Evolutionary conservation across 2,113 vertebrate genomes (phyloP).

Genomic region (Pterocles orientalis): DNA sequence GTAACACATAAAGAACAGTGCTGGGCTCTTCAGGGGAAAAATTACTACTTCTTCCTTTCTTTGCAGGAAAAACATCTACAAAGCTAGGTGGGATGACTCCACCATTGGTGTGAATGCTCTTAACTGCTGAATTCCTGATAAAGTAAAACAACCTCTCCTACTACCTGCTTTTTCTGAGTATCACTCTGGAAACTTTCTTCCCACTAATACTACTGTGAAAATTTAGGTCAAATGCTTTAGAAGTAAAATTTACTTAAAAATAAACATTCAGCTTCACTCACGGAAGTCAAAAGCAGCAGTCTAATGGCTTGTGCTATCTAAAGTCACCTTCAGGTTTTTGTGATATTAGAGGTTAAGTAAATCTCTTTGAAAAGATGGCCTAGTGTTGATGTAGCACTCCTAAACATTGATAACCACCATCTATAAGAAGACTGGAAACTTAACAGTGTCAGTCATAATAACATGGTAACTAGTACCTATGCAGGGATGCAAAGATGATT

Average conservation of each 20-base stretch:
- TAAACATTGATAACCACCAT: not conserved
- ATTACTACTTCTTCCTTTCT: not conserved
- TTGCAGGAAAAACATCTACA: not conserved
- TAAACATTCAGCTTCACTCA: not conserved
- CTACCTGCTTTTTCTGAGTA: not conserved
- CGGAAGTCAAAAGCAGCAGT: not conserved
- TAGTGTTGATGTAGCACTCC: not conserved
- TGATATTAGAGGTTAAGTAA: not conserved
- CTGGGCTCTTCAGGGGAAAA: not conserved
- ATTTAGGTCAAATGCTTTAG: not conserved
- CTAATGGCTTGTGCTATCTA: not conserved
- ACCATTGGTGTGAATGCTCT: not conserved
- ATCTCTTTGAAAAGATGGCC: not conserved
- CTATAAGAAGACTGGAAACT: not conserved
- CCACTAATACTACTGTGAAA: not conserved
- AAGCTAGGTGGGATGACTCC: not conserved
- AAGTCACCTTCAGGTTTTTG: not conserved
- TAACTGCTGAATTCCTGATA: not conserved
- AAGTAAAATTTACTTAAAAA: not conserved
- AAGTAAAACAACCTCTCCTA: not conserved
- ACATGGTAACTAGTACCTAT: not conserved
- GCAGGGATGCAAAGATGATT: not conserved
- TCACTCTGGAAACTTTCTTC: not conserved
- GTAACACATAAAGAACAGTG: not conserved
- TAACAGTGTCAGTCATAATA: not conserved